These are phyloP conservation scores for Cecropterus lyciades DNA, from an alignment of 1,140 invertebrate genomes.

Conservation along the genomic window DNA sequence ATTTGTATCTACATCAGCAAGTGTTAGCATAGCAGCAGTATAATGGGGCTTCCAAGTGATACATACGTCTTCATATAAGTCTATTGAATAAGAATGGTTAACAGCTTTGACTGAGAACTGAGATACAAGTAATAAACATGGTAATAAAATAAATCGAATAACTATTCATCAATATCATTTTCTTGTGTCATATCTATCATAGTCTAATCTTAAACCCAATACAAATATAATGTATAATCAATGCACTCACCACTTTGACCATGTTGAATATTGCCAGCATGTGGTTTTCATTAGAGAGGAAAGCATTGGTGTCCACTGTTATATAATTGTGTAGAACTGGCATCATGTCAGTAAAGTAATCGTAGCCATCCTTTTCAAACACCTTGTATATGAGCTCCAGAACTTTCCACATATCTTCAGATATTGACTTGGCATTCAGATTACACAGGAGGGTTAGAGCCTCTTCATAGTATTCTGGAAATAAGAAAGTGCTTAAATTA, in stretches of 20 bases:
- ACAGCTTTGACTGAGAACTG: too few relatives aligned
- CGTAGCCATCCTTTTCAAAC: conserved; percentile 97
- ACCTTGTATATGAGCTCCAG: conserved; percentile 91
- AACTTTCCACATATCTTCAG: conserved; percentile 98
- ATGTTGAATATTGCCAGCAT: conserved; percentile 97
- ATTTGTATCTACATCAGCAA: too few relatives aligned
- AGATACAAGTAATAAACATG: too few relatives aligned
- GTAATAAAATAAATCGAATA: too few relatives aligned
- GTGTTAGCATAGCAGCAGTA: too few relatives aligned
- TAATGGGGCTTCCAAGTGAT: too few relatives aligned
- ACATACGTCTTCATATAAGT: too few relatives aligned
- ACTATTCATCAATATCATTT: too few relatives aligned
- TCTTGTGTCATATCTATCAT: too few relatives aligned
- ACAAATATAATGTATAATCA: neutral
- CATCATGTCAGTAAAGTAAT: conserved; percentile 99
- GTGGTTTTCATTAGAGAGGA: conserved; percentile 95
- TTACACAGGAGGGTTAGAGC: conserved; percentile 96
- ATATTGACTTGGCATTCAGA: conserved; percentile 94
- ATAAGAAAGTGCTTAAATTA: conserved; percentile 59
- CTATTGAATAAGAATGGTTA: too few relatives aligned
- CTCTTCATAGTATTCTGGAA: conserved; percentile 98
- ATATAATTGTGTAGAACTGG: conserved; percentile 98
- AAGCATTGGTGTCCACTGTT: conserved; percentile 96
- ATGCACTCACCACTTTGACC: conserved; percentile 93
- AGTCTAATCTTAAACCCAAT: too few relatives aligned